phyloP scores from a whole-genome alignment of 2,797 vertebrate species.

The Rhinophrynus dorsalis region DNA sequence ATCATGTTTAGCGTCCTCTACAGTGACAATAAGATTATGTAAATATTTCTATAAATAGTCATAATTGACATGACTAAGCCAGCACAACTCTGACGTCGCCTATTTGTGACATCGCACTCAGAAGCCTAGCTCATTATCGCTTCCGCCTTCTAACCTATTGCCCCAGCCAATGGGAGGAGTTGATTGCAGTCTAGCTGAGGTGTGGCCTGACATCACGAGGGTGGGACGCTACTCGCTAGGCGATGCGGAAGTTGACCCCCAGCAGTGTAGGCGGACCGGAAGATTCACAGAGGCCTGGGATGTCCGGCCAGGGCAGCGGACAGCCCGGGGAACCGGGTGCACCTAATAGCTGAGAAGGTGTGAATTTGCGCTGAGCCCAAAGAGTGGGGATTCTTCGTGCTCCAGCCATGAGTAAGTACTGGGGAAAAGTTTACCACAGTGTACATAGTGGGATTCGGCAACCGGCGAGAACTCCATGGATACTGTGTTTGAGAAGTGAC shows the following conservation, averaged over 20 bases:
- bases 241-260: slow-evolving; percentile 37
- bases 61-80: background rate
- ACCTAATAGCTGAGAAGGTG: background rate
- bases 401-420: slow-evolving; percentile 37
- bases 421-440: background rate
- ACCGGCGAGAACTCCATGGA: no score
- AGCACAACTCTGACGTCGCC: background rate
- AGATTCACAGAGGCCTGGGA: slow-evolving; percentile 25
- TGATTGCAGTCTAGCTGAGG: background rate
- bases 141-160: background rate
- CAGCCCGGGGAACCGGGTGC: slow-evolving; percentile 21
- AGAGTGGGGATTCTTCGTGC: background rate
- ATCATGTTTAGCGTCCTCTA: no score
- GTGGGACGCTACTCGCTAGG: background rate
- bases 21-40: slow-evolving; percentile 12
- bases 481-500: no score
- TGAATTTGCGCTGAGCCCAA: background rate
- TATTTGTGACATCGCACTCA: slow-evolving; percentile 1
- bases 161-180: slow-evolving; percentile 1
- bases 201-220: background rate
- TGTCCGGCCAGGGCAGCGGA: slow-evolving; percentile 31
- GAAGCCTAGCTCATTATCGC: background rate
- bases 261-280: slow-evolving; percentile 41
- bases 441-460: background rate
- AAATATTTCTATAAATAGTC: slow-evolving; percentile 3